These are phyloP conservation scores for Somateria mollissima DNA, from an alignment of 2,797 vertebrate species.

Conservation along the genomic window DNA sequence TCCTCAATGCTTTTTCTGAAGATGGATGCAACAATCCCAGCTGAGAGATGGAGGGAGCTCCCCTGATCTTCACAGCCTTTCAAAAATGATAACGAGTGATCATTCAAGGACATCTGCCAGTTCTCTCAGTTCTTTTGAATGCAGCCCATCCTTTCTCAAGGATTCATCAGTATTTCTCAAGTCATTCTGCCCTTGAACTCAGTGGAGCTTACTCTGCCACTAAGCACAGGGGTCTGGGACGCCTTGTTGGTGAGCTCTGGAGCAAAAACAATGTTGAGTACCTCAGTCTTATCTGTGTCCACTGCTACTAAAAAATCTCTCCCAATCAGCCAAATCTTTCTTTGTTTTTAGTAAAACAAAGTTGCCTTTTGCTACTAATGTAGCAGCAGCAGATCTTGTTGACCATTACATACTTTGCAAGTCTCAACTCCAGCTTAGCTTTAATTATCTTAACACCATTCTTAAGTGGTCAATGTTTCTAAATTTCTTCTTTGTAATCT, in stretches of 20 bases:
- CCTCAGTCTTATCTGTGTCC: background rate
- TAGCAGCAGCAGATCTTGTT: background rate
- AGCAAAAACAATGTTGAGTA: background rate
- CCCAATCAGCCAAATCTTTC: background rate
- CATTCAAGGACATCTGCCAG: background rate
- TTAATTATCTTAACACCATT: background rate
- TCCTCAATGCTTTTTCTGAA: background rate
- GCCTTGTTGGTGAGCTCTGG: background rate
- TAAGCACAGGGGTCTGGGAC: background rate
- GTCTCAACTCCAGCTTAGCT: background rate
- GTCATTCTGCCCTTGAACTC: background rate
- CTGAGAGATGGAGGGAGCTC: no score
- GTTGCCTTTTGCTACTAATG: background rate
- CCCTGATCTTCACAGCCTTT: background rate
- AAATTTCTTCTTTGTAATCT: background rate
- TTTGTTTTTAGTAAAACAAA: background rate
- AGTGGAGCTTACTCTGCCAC: background rate
- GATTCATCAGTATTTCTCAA: background rate
- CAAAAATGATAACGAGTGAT: background rate
- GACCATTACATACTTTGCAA: background rate
- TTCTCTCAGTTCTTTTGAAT: background rate
- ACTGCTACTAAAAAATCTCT: no score
- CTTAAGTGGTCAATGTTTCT: background rate
- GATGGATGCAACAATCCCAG: no score
- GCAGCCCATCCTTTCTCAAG: background rate